Evolutionary conservation across 1,140 invertebrate species (phyloP).

Genomic region (Ips nitidus): DNA sequence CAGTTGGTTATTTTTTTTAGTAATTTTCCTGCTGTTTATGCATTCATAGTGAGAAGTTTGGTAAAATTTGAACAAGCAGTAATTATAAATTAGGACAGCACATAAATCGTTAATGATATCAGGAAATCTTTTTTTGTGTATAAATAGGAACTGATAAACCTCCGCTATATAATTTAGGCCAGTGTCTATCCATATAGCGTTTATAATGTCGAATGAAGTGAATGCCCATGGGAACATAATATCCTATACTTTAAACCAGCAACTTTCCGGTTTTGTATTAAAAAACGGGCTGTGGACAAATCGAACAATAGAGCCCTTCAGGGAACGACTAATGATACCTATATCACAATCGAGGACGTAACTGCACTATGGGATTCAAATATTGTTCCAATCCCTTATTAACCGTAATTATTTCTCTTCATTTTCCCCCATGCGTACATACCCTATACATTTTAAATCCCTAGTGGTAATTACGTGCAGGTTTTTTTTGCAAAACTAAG

Average conservation of each 20-base stretch:
- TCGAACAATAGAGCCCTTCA: slow-evolving; percentile 22
- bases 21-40: too few species aligned
- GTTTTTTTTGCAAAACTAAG: slow-evolving; percentile 12
- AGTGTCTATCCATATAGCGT: slow-evolving; percentile 22
- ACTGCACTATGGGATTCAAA: slow-evolving; percentile 29
- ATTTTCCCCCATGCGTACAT: slow-evolving; percentile 10
- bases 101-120: too few species aligned
- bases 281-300: slow-evolving; percentile 19
- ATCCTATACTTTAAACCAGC: slow-evolving; percentile 21
- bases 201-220: slow-evolving; percentile 27
- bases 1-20: too few species aligned
- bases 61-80: too few species aligned
- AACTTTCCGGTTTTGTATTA: slow-evolving; percentile 27
- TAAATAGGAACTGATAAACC: too few species aligned
- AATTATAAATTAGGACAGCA: too few species aligned
- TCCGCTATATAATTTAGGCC: too few species aligned
- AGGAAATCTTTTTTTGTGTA: too few species aligned
- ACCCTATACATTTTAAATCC: slow-evolving; percentile 4
- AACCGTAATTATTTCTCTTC: slow-evolving; percentile 28
- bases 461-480: slow-evolving; percentile 8
- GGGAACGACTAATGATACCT: slow-evolving; percentile 22
- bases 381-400: slow-evolving; percentile 26
- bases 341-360: slow-evolving; percentile 28
- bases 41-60: too few species aligned
- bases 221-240: slow-evolving; percentile 18